phyloP scores from a whole-genome alignment of 1,140 invertebrate species.

The Pogonomyrmex californicus region DNA sequence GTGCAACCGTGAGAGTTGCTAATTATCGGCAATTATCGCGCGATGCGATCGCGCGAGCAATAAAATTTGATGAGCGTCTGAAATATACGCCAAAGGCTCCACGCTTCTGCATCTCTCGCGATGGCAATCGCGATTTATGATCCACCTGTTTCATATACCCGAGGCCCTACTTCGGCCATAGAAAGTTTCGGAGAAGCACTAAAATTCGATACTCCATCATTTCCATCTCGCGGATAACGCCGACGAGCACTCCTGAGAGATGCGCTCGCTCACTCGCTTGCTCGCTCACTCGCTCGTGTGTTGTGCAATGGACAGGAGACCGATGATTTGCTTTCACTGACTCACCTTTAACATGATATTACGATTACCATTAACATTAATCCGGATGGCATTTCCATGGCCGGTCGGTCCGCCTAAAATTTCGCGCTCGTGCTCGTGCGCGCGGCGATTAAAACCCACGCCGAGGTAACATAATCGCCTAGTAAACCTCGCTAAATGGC shows the following conservation, averaged over 20 bases:
- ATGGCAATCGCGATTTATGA: not conserved
- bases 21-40: constrained; percentile 12
- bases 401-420: constrained; percentile 73
- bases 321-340: constrained; percentile 83
- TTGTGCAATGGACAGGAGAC: constrained; percentile 74
- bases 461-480: not conserved
- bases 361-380: constrained; percentile 82
- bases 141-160: not conserved
- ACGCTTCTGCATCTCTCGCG: not conserved
- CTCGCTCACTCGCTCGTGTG: constrained; percentile 53
- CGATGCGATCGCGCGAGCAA: not conserved
- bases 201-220: constrained; percentile 38
- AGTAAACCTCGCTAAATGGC: constrained; percentile 8
- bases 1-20: constrained; percentile 5
- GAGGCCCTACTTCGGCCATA: not conserved
- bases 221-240: constrained; percentile 34
- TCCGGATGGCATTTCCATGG: constrained; percentile 75
- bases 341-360: constrained; percentile 83
- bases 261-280: constrained; percentile 40
- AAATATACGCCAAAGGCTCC: not conserved
- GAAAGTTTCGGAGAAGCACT: constrained; percentile 17
- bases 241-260: constrained; percentile 6
- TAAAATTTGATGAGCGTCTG: constrained; percentile 11
- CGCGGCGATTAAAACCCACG: constrained; percentile 5
- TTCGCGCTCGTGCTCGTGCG: constrained; percentile 41